Conservation (phyloP, 2,113 vertebrate species). For the Corythoichthys haematopterus region DNA sequence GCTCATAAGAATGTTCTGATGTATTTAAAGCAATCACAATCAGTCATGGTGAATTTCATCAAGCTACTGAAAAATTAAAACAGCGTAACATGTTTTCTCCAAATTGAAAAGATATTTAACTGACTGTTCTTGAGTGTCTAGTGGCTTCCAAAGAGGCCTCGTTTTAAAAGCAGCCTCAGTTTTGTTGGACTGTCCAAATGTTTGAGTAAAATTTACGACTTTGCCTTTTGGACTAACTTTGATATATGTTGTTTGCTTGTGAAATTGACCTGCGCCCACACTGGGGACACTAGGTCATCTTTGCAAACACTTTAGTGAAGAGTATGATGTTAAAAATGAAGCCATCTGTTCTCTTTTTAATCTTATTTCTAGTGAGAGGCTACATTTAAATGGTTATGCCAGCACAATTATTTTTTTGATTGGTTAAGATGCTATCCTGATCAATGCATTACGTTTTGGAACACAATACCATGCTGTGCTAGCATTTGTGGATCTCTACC, state of each 20-base stretch:
- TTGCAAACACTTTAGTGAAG: neutral
- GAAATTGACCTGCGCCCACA: neutral
- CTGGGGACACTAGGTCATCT: neutral
- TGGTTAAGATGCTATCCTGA: neutral
- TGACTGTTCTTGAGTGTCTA: constrained; percentile 13
- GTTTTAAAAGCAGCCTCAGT: neutral
- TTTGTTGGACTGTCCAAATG: neutral
- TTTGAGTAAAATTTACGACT: neutral
- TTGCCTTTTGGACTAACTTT: neutral
- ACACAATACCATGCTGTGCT: neutral
- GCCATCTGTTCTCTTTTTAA: neutral
- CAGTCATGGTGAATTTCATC: constrained; percentile 27
- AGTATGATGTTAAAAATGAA: neutral
- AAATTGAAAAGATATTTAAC: neutral
- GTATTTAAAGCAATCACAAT: constrained; percentile 32
- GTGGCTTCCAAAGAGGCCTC: neutral
- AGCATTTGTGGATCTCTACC: too few relatives aligned
- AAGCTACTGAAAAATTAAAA: constrained; percentile 29
- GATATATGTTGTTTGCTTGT: constrained; percentile 3
- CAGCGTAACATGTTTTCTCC: constrained; percentile 9
- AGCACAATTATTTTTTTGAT: neutral
- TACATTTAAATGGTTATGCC: neutral
- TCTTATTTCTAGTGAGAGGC: neutral
- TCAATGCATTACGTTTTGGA: neutral
- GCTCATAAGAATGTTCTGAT: constrained; percentile 11